Evolutionary conservation across 1,140 invertebrate genomes (phyloP).

Genomic region (Bombus superbus): DNA sequence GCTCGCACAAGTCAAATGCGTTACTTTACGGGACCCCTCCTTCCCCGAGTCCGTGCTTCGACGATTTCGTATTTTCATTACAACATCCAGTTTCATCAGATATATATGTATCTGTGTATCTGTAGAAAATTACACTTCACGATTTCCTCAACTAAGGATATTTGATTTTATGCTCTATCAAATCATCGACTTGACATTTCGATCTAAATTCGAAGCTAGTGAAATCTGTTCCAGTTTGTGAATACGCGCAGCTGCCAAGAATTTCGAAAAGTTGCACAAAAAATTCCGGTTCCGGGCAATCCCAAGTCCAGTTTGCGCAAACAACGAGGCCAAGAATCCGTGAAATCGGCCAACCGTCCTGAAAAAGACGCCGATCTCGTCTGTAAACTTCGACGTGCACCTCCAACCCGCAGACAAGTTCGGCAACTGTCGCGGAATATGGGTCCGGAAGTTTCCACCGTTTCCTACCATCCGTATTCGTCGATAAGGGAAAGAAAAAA

Average conservation of each 20-base stretch:
- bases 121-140: no score
- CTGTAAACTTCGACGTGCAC: constrained; percentile 13
- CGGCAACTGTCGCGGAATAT: constrained; percentile 13
- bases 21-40: no score
- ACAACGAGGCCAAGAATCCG: not conserved
- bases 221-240: not conserved
- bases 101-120: no score
- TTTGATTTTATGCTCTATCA: no score
- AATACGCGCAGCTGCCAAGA: not conserved
- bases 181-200: not conserved
- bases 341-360: constrained; percentile 27
- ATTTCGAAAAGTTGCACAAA: not conserved
- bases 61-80: no score
- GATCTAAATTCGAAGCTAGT: not conserved
- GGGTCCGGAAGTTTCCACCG: constrained; percentile 28
- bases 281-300: not conserved
- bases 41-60: no score
- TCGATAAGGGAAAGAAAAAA: constrained; percentile 25
- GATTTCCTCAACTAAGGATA: no score
- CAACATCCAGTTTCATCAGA: no score
- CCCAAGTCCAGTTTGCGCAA: not conserved
- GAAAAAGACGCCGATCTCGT: constrained; percentile 11
- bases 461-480: not conserved
- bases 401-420: constrained; percentile 28
- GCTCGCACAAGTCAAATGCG: not conserved